phyloP scores from a whole-genome alignment of 2,888 invertebrate species.

The Scrobipalpa costella region DNA sequence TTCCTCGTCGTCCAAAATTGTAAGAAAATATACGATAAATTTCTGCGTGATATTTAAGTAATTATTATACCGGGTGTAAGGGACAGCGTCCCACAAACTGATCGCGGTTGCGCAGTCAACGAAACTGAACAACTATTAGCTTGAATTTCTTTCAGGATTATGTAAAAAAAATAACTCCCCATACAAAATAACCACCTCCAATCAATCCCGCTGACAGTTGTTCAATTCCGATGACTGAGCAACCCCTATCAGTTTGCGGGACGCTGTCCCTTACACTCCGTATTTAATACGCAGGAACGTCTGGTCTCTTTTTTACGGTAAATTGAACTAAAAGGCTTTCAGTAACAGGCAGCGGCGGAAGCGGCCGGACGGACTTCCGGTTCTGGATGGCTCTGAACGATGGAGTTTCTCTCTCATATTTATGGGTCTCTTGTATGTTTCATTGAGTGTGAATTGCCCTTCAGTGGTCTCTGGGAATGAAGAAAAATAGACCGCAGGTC shows the following conservation, averaged over 20 bases:
- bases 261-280: too few relatives aligned
- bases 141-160: too few relatives aligned
- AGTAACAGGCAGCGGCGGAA: conserved; percentile 65
- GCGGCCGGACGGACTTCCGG: conserved; percentile 67
- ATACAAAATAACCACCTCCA: too few relatives aligned
- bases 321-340: conserved; percentile 79
- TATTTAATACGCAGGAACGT: conserved; percentile 56
- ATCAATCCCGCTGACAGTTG: too few relatives aligned
- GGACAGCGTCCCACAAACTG: too few relatives aligned
- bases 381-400: conserved; percentile 60
- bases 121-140: too few relatives aligned
- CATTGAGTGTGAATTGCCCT: conserved; percentile 40
- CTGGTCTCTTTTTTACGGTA: conserved; percentile 69
- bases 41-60: conserved; percentile 57
- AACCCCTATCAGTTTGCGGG: too few relatives aligned
- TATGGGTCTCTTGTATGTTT: conserved; percentile 45
- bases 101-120: too few relatives aligned
- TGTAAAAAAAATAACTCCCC: too few relatives aligned
- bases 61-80: too few relatives aligned
- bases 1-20: neutral
- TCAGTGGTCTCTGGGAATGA: conserved; percentile 27
- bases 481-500: neutral
- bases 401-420: conserved; percentile 56
- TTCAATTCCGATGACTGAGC: too few relatives aligned
- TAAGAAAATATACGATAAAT: conserved; percentile 43